phyloP scores from a whole-genome alignment of 2,888 invertebrate genomes.

The Choristoneura rosaceana region DNA sequence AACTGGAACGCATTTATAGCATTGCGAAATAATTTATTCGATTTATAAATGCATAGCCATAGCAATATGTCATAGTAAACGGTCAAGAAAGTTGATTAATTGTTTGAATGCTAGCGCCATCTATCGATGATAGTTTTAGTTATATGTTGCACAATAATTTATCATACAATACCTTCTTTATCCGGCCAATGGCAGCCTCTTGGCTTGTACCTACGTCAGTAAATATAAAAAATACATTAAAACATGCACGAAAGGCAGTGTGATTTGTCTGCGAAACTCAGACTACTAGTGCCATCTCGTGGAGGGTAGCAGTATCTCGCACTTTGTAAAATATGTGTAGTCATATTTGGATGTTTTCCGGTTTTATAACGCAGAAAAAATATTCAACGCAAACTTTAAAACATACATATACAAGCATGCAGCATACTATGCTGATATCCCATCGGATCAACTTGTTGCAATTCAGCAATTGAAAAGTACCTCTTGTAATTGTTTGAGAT shows the following conservation, averaged over 20 bases:
- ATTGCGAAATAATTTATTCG: background rate
- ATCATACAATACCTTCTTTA: too few species aligned
- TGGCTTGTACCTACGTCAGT: too few species aligned
- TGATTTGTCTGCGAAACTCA: background rate
- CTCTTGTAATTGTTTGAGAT: too few species aligned
- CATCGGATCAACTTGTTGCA: too few species aligned
- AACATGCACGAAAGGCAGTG: background rate
- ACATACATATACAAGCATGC: too few species aligned
- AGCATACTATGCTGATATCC: too few species aligned
- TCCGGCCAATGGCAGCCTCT: too few species aligned
- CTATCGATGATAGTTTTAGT: background rate
- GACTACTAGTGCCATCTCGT: slow-evolving; percentile 28
- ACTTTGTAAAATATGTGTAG: background rate
- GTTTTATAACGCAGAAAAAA: too few species aligned
- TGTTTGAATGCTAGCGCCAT: slow-evolving; percentile 14
- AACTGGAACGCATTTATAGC: background rate
- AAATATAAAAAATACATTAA: too few species aligned
- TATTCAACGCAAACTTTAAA: too few species aligned
- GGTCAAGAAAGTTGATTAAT: background rate
- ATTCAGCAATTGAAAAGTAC: too few species aligned
- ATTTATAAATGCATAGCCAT: background rate
- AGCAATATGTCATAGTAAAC: background rate
- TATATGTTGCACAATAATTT: background rate
- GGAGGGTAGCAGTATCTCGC: background rate
- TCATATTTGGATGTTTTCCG: too few species aligned